Percentiles rank a stretch among this genome's conserved stretches.
Conservation (phyloP, 2,888 invertebrate species). For the Herminia tarsipennalis region DNA sequence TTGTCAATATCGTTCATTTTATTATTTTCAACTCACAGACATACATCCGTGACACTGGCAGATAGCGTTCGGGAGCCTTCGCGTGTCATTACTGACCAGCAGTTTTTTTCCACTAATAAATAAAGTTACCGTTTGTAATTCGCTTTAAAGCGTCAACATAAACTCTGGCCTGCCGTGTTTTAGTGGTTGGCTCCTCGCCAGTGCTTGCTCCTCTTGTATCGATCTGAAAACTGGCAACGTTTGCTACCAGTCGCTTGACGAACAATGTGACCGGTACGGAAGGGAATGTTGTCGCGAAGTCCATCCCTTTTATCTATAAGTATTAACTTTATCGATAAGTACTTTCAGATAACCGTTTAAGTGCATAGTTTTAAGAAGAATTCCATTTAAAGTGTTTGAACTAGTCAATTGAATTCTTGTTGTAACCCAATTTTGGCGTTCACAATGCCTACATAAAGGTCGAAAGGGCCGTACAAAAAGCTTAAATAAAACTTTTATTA, state of each 20-base stretch:
- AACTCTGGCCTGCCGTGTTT: constrained; percentile 60
- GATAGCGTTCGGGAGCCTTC: constrained; percentile 43
- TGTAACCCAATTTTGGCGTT: constrained; percentile 47
- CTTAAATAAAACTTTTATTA: constrained; percentile 67
- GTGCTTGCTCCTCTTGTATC: constrained; percentile 53
- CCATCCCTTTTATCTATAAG: constrained; percentile 44
- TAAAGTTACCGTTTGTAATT: constrained; percentile 49
- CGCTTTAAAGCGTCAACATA: constrained; percentile 54
- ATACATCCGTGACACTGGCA: constrained; percentile 58
- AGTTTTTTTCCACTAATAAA: constrained; percentile 55
- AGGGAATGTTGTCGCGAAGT: constrained; percentile 40
- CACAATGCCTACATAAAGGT: constrained; percentile 55
- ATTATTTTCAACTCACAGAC: constrained; percentile 46
- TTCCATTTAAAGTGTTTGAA: constrained; percentile 15
- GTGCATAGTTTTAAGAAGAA: constrained; percentile 8
- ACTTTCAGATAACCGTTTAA: constrained; percentile 25
- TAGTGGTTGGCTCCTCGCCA: constrained; percentile 73
- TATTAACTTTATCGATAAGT: constrained; percentile 42
- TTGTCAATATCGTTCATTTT: constrained; percentile 53
- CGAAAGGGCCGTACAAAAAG: constrained; percentile 69
- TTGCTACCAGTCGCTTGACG: constrained; percentile 26
- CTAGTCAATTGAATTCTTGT: constrained; percentile 38
- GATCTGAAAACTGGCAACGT: constrained; percentile 57
- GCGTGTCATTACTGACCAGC: constrained; percentile 40
- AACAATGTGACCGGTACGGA: constrained; percentile 51